Evolutionary conservation across 2,797 vertebrate genomes (phyloP), one percentile per base, ranked within the genome.

Genomic region (Peromyscus eremicus): DNA sequence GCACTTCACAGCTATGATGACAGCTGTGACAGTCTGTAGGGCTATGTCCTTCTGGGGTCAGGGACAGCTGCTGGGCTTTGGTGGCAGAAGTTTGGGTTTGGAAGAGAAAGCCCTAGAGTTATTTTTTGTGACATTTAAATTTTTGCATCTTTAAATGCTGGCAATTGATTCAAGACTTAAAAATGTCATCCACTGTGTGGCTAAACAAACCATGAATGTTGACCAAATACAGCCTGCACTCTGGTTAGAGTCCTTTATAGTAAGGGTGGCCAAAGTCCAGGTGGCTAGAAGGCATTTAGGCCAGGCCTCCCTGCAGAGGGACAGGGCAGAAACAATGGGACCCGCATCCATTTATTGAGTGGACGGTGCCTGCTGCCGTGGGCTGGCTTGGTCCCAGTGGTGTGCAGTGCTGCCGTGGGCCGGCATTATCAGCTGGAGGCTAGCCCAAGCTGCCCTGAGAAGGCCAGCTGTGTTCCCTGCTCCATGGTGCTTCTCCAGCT

Each of bases 101-200:
- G 37, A 52, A 91, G 94, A 97, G 71, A 94, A 91, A 73, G 80
- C 80, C 91, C 62, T 81, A 84, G 64, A 93, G 84, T 37, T 52
- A 49, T 80, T 77, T 73, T 75, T 62, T 16, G 80, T 96, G 95
- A 95, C 93, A 96, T 98, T 97, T 97, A 93, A 71, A 94, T 73
- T 96, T 97, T 97, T 91, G 95, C 96, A 94, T 97, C 89, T 97
- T 97, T 97, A 73, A 96, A 75, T 88, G 96, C 90, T 98, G 97
- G 97, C 93, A 93, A 92, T 97, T 95, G 96, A 94, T 95, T 97
- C 80, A 84, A 95, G 97, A 96, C 87, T 95, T 92, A 71, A 96
- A 98, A 97, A 97, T 97, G 96, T 97, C 96, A 96, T 71, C 87
- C 1, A 52, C 71, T 34, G 5, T 97, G 92, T 97, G 80, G 79